A percentile compares a stretch with the other conserved stretches of the same genome.
Evolutionary conservation across 2,113 vertebrate genomes (phyloP).

Genomic region (Callocephalon fimbriatum): DNA sequence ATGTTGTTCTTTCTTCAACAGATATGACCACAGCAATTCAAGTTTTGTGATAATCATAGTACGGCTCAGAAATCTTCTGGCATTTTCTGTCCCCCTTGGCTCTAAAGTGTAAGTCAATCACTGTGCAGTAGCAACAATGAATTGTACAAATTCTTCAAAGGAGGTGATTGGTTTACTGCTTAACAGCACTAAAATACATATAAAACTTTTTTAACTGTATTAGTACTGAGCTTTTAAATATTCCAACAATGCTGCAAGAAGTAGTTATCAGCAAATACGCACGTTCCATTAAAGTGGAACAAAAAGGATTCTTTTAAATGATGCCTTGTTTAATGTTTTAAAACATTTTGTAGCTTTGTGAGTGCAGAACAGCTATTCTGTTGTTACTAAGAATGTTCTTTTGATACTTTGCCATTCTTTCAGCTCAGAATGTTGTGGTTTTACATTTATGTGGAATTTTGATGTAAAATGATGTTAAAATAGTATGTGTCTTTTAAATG

Average conservation of each 20-base stretch:
- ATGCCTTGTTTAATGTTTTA: background rate
- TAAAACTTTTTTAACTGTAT: background rate
- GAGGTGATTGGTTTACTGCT: background rate
- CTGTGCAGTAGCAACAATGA: background rate
- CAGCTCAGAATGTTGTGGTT: background rate
- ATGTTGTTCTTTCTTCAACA: constrained; percentile 56
- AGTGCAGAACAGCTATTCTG: background rate
- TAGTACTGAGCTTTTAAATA: background rate
- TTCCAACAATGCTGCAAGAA: background rate
- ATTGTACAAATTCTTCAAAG: background rate
- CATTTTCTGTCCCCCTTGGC: constrained; percentile 68
- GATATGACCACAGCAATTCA: constrained; percentile 77
- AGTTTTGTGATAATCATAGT: constrained; percentile 80
- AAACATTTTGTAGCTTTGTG: background rate
- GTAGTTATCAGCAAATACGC: background rate
- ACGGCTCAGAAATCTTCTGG: constrained; percentile 75
- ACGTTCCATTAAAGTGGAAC: background rate
- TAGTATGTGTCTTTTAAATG: background rate
- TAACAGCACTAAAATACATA: background rate
- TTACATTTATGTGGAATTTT: background rate
- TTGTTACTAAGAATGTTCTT: background rate
- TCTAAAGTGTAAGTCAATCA: constrained; percentile 83
- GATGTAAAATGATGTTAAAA: background rate
- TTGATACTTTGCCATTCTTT: background rate
- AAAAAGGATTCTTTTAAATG: background rate